Evolutionary conservation across 2,113 vertebrate species (phyloP).

Genomic region (Alethe castanea): DNA sequence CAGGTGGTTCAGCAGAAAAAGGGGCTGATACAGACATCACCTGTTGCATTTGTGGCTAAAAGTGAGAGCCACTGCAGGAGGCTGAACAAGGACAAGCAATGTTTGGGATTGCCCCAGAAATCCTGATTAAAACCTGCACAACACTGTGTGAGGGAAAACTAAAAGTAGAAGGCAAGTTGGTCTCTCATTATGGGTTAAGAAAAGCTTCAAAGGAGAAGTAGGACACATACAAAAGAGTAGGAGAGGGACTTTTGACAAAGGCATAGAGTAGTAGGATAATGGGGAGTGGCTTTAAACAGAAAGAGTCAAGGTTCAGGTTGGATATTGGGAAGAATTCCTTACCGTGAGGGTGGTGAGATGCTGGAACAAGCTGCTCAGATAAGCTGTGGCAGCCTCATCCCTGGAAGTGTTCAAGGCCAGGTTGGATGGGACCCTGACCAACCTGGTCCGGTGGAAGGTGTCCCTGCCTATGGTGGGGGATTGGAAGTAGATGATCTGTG

Average conservation of each 20-base stretch:
- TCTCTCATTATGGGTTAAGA: not conserved
- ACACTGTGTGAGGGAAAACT: not conserved
- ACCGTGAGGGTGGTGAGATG: fast-evolving
- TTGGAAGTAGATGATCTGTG: not conserved
- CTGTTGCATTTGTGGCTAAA: fast-evolving
- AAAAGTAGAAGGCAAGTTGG: not conserved
- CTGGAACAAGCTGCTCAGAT: not conserved
- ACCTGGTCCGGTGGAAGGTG: not conserved
- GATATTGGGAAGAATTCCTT: not conserved
- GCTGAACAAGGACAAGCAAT: not conserved
- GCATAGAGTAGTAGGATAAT: not conserved
- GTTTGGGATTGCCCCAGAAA: not conserved
- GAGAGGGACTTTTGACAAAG: not conserved
- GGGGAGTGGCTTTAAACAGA: not conserved
- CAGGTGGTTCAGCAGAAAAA: not conserved
- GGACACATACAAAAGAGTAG: too few relatives aligned
- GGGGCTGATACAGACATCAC: not conserved
- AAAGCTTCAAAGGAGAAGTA: not conserved
- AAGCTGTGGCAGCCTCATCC: not conserved
- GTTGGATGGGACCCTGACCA: not conserved
- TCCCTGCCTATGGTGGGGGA: fast-evolving
- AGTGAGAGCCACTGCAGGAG: not conserved
- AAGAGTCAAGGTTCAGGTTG: not conserved
- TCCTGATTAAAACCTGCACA: not conserved
- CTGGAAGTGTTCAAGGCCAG: not conserved